phyloP scores from a whole-genome alignment of 2,888 invertebrate genomes.

The Gibbula magus region DNA sequence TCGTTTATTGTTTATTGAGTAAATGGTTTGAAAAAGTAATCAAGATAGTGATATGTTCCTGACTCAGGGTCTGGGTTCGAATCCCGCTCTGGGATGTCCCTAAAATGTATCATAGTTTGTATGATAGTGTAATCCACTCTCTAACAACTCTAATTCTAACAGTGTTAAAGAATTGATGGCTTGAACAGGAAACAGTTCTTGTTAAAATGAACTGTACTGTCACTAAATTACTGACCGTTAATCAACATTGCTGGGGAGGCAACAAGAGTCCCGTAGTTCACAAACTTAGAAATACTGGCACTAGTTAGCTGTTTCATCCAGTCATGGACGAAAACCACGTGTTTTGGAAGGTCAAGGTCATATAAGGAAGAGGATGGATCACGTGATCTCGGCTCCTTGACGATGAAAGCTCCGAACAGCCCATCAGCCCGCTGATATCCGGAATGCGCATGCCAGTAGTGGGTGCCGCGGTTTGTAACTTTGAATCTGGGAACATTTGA shows the following conservation, averaged over 20 bases:
- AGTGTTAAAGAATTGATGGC: too few relatives aligned
- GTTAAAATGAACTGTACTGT: too few relatives aligned
- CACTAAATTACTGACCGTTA: too few relatives aligned
- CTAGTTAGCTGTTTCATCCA: slow-evolving; percentile 86
- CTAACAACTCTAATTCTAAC: too few relatives aligned
- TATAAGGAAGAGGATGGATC: slow-evolving; percentile 91
- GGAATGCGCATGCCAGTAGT: slow-evolving; percentile 70
- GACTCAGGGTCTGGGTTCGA: too few relatives aligned
- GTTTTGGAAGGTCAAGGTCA: slow-evolving; percentile 92
- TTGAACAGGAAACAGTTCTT: too few relatives aligned
- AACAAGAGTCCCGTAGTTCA: slow-evolving; percentile 88
- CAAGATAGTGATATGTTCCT: too few relatives aligned
- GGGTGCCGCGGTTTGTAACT: slow-evolving; percentile 63
- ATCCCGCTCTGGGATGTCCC: too few relatives aligned
- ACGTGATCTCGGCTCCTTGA: slow-evolving; percentile 80
- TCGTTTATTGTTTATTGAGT: too few relatives aligned
- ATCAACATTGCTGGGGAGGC: slow-evolving; percentile 88
- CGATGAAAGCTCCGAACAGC: slow-evolving; percentile 62
- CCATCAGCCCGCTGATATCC: slow-evolving; percentile 69
- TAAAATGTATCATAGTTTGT: too few relatives aligned
- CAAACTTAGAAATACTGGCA: slow-evolving; percentile 89
- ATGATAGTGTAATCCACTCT: too few relatives aligned
- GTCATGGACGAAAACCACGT: slow-evolving; percentile 89
- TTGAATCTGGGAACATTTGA: slow-evolving; percentile 53
- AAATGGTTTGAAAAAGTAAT: too few relatives aligned